Evolutionary conservation across 1,140 invertebrate genomes (phyloP), one percentile per base, ranked within the genome.

Genomic region (Adelges cooleyi): DNA sequence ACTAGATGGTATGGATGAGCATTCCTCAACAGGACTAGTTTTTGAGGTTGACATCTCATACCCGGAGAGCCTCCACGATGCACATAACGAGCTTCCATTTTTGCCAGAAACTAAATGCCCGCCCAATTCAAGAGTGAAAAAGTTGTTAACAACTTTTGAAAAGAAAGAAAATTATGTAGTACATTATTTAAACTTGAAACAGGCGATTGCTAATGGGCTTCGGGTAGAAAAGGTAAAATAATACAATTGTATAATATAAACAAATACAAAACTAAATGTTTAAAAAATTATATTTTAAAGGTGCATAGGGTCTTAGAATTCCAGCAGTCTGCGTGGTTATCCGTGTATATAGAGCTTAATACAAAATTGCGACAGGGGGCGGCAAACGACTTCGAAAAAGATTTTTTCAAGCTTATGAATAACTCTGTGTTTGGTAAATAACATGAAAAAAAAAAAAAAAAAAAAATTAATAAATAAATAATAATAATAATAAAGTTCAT

Each of bases 161-260:
- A 40, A 29, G 38, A 74, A 73, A 74, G 68, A 69, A 59, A 76
- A 76, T 29, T 80, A 80, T 72, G 69, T 76, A 44, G 73, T 80
- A 49, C 79, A 80, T 72, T 78, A 78, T 71, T 65, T 69, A 68
- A 77, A 75, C 70, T 73, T 80, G 42, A 72, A 79, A 72, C 76
- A 78, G 71, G 77, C 73, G 67, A n/a, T 80, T 29, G 50, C 73
- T 54, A 36, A 73, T 66, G 79, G 78, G 48, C 51, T 81, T 27
- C 72, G 70, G 68, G 50, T 80, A 48, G 75, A 67, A 46, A 77
- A 78, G 73, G 72, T 81, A 38, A 72, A 80, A 33, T 33, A 33
- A 33, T n/a, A n/a, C 73, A 70, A 74, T 71, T 72, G 79, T 66
- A 72, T 78, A n/a, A n/a, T n/a, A n/a, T n/a, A n/a, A n/a, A n/a